phyloP scores from a whole-genome alignment of 1,140 invertebrate genomes.

The Planococcus citri region DNA sequence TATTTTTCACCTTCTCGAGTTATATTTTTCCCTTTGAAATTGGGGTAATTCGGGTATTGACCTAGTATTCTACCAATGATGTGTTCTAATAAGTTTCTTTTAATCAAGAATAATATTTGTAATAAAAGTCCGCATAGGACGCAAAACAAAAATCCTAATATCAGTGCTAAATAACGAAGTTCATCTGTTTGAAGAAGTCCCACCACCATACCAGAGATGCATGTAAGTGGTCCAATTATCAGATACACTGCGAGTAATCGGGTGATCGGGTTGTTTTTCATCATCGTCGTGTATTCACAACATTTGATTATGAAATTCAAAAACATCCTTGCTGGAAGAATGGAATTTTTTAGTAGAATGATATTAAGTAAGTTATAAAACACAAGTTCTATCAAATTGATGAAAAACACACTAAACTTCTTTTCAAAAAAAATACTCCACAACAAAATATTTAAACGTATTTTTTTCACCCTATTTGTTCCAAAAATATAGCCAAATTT shows the following conservation, averaged over 20 bases:
- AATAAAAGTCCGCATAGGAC: not conserved
- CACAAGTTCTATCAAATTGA: no score
- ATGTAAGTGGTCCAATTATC: not conserved
- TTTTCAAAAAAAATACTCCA: no score
- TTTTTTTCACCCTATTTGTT: no score
- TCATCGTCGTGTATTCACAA: not conserved
- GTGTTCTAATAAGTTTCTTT: not conserved
- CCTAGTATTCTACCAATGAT: not conserved
- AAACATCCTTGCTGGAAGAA: not conserved
- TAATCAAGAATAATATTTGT: not conserved
- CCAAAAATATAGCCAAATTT: no score
- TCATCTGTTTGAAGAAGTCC: not conserved
- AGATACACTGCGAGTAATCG: not conserved
- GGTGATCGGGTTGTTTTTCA: not conserved
- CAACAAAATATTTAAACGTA: no score
- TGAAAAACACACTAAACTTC: no score
- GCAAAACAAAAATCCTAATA: not conserved
- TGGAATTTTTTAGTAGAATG: no score
- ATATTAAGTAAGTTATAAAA: no score
- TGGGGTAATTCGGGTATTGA: not conserved
- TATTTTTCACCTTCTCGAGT: not conserved
- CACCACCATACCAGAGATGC: not conserved
- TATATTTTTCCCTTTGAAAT: not conserved
- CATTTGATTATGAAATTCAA: not conserved
- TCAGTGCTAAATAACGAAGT: not conserved